Base-by-base conservation (phyloP, 2,797 vertebrate species). In the Poeciliopsis turneri region DNA sequence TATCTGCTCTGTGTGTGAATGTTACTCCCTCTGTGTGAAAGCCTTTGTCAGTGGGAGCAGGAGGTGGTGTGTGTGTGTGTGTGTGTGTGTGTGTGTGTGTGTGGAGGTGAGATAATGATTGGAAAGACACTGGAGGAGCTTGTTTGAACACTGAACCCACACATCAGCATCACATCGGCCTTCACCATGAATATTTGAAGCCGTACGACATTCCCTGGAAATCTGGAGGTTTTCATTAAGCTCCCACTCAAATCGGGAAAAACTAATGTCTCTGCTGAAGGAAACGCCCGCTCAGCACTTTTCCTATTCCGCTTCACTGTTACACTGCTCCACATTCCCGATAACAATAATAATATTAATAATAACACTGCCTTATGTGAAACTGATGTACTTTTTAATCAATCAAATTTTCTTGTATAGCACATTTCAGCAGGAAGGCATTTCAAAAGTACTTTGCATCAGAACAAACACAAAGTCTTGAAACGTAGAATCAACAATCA, bases 171-270 rank as follows among this genome's bases (percentile, higher is more conserved):
- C 86, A 85, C 64, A 86, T 72, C 9, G 90, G 90, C 87, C 89
- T 79, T 86, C 80, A 76, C 81, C 81, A 92, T 95, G 91, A 95
- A 94, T 95, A 92, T 93, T 94, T 95, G 86, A 95, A 79, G 83
- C 75, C 25, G 36, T 87, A 88, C 82, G 92, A 93, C 92, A 93
- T 95, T 94, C 89, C 90, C 84, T 33, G 83, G 88, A 82, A 94
- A 94, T 94, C 90, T 93, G 91, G 84, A 93, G 90, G 87, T 90
- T 94, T 89, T 94, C 93, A 94, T 91, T 87, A 88, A 87, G 76
- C 79, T 79, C 75, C 23, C 76, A 64, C 33, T 39, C 33, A 66
- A 68, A 93, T 91, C 89, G 81, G 85, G 85, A 94, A 93, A 93
- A 95, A 95, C 92, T 92, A 93, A 94, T 93, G 90, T 87, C 85